Base-by-base conservation (phyloP, 2,797 vertebrate species). In the Muscicapa striata region DNA sequence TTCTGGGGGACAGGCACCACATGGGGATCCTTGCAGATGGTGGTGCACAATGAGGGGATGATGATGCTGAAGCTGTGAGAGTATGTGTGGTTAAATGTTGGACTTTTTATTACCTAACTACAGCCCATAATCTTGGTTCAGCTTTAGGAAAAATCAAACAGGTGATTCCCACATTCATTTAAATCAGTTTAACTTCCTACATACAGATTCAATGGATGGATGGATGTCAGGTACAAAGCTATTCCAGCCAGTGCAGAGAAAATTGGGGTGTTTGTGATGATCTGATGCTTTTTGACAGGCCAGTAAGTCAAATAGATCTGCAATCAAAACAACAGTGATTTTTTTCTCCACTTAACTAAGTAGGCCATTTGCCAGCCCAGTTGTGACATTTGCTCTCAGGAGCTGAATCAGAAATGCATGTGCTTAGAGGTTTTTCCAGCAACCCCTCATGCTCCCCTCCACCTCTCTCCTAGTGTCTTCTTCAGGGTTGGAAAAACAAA, bases 21-120 rank as follows among this genome's bases (percentile, higher is more conserved):
- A 0, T 3, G 9, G 48, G 18, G 48, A 58, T 9, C 27, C 17
- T 26, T 0, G 16, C 0, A 1, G 59, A 13, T 1, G 11, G 34
- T 12, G 62, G 4, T 5, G 2, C 38, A 58, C 0, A 3, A 3
- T 0, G 0, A 23, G 24, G 51, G 13, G 38, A 41, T 19, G 7
- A 24, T 11, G 58, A 19, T 64, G 79, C 34, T 55, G 61, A 54
- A 59, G 29, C 40, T 58, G 36, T 3, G 1, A 77, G 57, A 23
- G 4, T 15, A 17, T 22, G 22, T 1, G 2, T 15, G 55, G 26
- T 38, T 45, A 62, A 72, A 55, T 30, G 15, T 3, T 54, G 12
- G 41, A 46, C 16, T 57, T 82, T 87, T 80, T 41, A 48, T 45
- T 67, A 64, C 27, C 19, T 51, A n/a, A 16, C 34, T 49, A 16